Evolutionary conservation across 2,797 vertebrate species (phyloP), one percentile per base, ranked within the genome.

Genomic region (Hyperoplus lanceolatus): DNA sequence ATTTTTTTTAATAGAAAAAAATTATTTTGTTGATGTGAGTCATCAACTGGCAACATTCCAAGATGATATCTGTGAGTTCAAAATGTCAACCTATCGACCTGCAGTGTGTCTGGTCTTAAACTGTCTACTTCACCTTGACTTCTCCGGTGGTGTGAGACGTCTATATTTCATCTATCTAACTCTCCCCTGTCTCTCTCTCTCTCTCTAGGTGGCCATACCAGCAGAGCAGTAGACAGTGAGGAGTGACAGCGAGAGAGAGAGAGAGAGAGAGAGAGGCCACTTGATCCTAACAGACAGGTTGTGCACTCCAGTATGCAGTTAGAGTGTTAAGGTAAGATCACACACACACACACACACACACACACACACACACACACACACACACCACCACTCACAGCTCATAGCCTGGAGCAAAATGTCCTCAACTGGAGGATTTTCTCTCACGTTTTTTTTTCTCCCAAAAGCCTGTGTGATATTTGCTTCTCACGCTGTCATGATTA

Each of bases 291-390:
- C 96, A 95, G 94, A 92, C 94, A 91, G 95, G 94, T 96, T 95
- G 29, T 29, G 95, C 95, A 94, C 95, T 96, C 97, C 97, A 99
- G 96, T 95, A 99, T 99, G 98, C 97, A 96, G 97, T 95, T 96
- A 94, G 96, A 94, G 96, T 97, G 96, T 96, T 97, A 96, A 99
- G 97, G 98, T 99, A 97, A 96, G 96, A 69, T 63, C 43, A 48
- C 69, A 62, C 60, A 70, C 57, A 13, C 8, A 58, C 51, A 42
- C 16, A 69, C 71, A 61, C 43, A 48, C 69, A 62, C 60, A 70
- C 57, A 12, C 8, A 58, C 51, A 42, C 16, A 69, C 48, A n/a
- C 14, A 29, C 42, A 43, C 42, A 43, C 42, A 43, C 42, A 43
- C 42, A 43, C 43, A 45, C 43, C 42, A 43, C 43, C 43, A 45